phyloP scores from a whole-genome alignment of 2,797 vertebrate species.

The Parambassis ranga region DNA sequence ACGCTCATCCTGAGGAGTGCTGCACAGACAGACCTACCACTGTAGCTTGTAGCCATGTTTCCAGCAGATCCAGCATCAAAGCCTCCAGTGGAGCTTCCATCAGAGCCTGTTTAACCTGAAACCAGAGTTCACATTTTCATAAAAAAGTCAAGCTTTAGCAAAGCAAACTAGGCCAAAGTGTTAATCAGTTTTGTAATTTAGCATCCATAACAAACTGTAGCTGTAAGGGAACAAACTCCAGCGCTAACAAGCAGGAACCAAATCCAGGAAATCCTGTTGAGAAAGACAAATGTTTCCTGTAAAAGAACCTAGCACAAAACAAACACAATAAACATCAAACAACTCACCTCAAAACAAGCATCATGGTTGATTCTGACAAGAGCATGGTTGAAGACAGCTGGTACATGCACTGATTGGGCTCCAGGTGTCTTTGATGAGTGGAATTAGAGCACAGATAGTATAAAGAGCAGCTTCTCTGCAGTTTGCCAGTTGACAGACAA shows the following conservation, averaged over 20 bases:
- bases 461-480: neutral
- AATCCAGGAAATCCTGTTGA: neutral
- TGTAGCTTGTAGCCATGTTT: neutral
- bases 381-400: fast-evolving
- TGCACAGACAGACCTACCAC: neutral
- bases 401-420: too few relatives aligned
- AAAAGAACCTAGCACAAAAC: neutral
- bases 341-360: neutral
- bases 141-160: neutral
- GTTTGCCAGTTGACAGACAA: too few relatives aligned
- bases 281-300: neutral
- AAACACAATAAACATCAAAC: neutral
- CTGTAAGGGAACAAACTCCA: neutral
- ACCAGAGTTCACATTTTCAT: neutral
- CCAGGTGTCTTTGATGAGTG: neutral
- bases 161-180: neutral
- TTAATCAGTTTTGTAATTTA: neutral
- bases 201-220: neutral
- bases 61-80: too few relatives aligned
- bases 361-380: neutral
- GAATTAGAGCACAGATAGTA: neutral
- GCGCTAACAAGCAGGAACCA: neutral
- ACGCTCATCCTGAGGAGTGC: neutral
- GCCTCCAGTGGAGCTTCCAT: too few relatives aligned
- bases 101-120: neutral